These are phyloP conservation scores for Hipparchia semele DNA, from an alignment of 2,888 invertebrate species.

Conservation along the genomic window DNA sequence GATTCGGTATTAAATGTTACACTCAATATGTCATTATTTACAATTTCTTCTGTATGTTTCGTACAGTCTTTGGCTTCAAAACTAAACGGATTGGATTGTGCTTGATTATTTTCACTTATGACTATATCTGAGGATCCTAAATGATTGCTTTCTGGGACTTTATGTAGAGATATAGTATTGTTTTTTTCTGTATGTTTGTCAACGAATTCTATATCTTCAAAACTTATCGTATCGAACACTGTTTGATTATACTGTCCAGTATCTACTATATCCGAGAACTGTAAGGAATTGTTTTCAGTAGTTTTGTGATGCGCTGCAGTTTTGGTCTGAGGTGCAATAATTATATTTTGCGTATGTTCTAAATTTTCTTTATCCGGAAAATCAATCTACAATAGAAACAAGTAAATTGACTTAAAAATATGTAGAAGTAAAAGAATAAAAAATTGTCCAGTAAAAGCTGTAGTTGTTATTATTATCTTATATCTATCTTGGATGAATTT, in stretches of 20 bases:
- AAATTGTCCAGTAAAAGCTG: background rate
- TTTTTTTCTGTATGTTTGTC: no score
- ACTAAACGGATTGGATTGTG: constrained; percentile 33
- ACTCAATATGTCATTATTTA: background rate
- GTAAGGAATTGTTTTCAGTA: constrained; percentile 46
- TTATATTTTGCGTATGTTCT: background rate
- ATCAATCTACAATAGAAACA: constrained; percentile 15
- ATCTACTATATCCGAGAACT: constrained; percentile 55
- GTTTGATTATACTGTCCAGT: constrained; percentile 39
- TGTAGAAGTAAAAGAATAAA: background rate
- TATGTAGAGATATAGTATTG: background rate
- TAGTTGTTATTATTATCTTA: no score
- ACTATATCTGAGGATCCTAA: constrained; percentile 55
- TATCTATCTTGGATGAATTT: no score
- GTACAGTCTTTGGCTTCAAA: constrained; percentile 18
- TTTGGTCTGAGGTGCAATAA: background rate
- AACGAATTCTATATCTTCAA: background rate
- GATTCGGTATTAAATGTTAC: constrained; percentile 52
- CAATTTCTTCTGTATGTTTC: constrained; percentile 5
- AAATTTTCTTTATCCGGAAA: constrained; percentile 20
- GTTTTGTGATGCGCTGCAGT: background rate
- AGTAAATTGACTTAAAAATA: background rate
- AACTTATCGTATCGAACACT: constrained; percentile 34
- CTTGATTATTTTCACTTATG: constrained; percentile 40
- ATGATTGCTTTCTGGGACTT: constrained; percentile 41